Evolutionary conservation across 2,797 vertebrate species (phyloP).

Genomic region (Chelmon rostratus): DNA sequence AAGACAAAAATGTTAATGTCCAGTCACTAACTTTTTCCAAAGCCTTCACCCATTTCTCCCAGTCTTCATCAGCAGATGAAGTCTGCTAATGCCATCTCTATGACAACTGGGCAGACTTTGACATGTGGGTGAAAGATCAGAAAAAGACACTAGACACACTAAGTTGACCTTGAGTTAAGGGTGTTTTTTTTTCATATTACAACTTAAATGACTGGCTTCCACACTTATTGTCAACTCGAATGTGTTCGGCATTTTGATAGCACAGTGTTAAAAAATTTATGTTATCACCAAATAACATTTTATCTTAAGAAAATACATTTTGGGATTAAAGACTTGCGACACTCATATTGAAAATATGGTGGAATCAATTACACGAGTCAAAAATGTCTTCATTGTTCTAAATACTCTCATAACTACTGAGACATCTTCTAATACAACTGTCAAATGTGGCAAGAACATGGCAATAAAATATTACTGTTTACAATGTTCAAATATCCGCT

Average conservation of each 20-base stretch:
- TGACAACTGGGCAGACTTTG: neutral
- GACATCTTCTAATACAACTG: neutral
- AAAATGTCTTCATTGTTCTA: neutral
- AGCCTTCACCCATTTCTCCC: neutral
- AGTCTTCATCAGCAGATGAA: neutral
- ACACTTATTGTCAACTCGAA: neutral
- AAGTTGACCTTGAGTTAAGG: neutral
- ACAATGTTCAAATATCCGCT: neutral
- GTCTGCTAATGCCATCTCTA: neutral
- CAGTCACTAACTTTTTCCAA: neutral
- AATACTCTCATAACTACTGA: neutral
- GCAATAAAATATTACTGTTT: neutral
- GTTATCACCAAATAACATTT: neutral
- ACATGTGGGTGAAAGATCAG: neutral
- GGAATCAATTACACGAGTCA: neutral
- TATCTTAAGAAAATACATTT: neutral
- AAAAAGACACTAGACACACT: neutral
- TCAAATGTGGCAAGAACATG: neutral
- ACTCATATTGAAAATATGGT: slow-evolving; percentile 10
- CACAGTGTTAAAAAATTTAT: too few species aligned
- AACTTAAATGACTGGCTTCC: neutral
- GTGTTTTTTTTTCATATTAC: neutral
- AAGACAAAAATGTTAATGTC: neutral
- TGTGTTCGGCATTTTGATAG: too few species aligned
- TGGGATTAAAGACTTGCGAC: too few species aligned